A percentile compares a stretch with the other conserved stretches of the same genome.
These are phyloP conservation scores for Orchesella flavescens DNA, from an alignment of 2,888 invertebrate species.

Conservation along the genomic window DNA sequence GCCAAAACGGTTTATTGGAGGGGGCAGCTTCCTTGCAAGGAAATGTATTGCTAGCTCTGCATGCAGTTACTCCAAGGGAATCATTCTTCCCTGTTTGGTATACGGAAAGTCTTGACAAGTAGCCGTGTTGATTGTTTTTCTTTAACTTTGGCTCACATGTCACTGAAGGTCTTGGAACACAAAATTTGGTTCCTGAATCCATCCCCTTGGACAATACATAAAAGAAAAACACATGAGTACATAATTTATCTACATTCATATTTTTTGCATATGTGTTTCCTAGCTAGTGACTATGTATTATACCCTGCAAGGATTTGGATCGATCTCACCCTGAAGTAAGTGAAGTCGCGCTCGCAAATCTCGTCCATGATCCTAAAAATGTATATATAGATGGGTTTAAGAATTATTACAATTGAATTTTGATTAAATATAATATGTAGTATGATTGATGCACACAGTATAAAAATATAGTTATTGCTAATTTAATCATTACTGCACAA, in stretches of 20 bases:
- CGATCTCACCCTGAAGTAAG: conserved; percentile 70
- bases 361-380: conserved; percentile 62
- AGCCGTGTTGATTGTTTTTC: conserved; percentile 68
- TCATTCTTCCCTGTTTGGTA: conserved; percentile 58
- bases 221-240: no score
- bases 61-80: conserved; percentile 62
- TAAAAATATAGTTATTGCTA: no score
- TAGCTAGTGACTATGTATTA: no score
- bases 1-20: conserved; percentile 65
- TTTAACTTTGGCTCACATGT: conserved; percentile 66
- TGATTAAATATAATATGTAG: no score
- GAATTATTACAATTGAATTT: no score
- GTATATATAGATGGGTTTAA: no score
- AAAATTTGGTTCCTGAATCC: conserved; percentile 65
- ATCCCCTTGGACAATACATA: no score
- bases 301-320: conserved; percentile 70
- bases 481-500: conserved; percentile 59
- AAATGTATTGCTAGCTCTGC: conserved; percentile 63
- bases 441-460: no score
- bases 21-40: conserved; percentile 69
- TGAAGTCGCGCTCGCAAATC: conserved; percentile 65
- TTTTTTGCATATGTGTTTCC: no score
- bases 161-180: conserved; percentile 61
- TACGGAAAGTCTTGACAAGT: conserved; percentile 67
- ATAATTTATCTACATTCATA: no score